Evolutionary conservation across 2,797 vertebrate species (phyloP).

Genomic region (Gila robusta): DNA sequence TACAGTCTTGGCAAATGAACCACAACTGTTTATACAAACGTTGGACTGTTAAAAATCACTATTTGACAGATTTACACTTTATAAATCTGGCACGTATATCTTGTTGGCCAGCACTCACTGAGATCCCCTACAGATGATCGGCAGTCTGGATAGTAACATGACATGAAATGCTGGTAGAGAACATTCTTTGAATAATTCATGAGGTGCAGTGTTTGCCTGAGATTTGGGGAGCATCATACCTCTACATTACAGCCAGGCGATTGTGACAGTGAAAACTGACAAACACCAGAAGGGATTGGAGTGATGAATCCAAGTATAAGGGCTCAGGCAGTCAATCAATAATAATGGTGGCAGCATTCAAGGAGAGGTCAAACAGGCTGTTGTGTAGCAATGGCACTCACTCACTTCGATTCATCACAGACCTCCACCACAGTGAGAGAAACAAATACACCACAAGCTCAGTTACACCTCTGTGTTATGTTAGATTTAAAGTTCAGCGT

Average conservation of each 20-base stretch:
- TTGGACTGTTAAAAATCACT: background rate
- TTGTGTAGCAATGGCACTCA: slow-evolving; percentile 16
- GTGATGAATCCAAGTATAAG: slow-evolving; percentile 32
- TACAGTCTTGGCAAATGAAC: slow-evolving; percentile 1
- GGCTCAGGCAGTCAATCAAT: slow-evolving; percentile 19
- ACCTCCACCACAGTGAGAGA: background rate
- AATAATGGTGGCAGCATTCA: slow-evolving; percentile 27
- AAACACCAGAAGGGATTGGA: slow-evolving; percentile 4
- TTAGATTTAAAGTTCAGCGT: background rate
- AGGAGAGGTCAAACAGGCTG: slow-evolving; percentile 35
- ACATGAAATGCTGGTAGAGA: slow-evolving; percentile 33
- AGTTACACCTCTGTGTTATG: background rate
- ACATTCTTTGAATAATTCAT: slow-evolving; percentile 53
- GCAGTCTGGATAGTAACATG: slow-evolving; percentile 5
- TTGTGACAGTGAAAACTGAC: slow-evolving; percentile 8
- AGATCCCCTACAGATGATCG: slow-evolving; percentile 29
- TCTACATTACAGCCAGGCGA: slow-evolving; percentile 11
- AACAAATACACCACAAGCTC: background rate
- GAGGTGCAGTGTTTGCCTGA: slow-evolving; percentile 39
- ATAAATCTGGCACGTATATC: slow-evolving; percentile 12
- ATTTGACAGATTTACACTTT: slow-evolving; percentile 14
- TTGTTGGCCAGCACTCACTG: slow-evolving; percentile 3
- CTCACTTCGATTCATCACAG: background rate
- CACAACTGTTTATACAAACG: slow-evolving; percentile 17
- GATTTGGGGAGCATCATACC: slow-evolving; percentile 34